Conservation (phyloP, 2,888 invertebrate genomes). For the Morinoia aosen region DNA sequence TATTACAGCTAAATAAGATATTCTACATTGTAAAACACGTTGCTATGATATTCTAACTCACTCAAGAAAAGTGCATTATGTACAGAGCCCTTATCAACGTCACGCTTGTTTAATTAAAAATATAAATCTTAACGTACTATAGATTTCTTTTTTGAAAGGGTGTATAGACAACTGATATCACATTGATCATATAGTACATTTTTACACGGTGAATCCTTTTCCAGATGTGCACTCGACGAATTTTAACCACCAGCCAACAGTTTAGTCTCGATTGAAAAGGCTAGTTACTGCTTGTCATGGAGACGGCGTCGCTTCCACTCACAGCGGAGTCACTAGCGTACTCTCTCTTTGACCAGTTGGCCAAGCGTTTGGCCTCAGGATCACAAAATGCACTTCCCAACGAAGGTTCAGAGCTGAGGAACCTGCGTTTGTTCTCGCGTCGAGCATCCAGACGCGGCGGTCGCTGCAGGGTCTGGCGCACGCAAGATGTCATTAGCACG, state of each 20-base stretch:
- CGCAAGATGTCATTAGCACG: not conserved
- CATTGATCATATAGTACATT: not conserved
- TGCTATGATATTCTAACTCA: not conserved
- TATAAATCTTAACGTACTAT: not conserved
- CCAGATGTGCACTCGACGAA: not conserved
- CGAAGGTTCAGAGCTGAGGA: not conserved
- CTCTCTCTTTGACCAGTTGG: not conserved
- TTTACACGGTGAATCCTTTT: not conserved
- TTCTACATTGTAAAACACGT: not conserved
- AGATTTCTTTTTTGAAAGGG: not conserved
- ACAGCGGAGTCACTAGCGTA: not conserved
- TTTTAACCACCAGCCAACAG: not conserved
- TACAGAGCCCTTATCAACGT: not conserved
- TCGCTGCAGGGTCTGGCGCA: not conserved
- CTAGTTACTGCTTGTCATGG: not conserved
- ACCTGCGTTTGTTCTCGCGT: not conserved
- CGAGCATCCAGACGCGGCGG: not conserved
- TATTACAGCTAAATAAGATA: not conserved
- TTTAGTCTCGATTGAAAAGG: not conserved
- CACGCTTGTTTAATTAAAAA: constrained; percentile 10
- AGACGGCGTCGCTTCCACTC: not conserved
- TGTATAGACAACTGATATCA: constrained; percentile 30
- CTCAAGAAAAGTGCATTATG: not conserved
- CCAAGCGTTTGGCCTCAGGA: not conserved
- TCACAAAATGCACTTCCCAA: not conserved